Conservation (phyloP, 2,888 invertebrate genomes). For the Brachypalpus laphriformis region DNA sequence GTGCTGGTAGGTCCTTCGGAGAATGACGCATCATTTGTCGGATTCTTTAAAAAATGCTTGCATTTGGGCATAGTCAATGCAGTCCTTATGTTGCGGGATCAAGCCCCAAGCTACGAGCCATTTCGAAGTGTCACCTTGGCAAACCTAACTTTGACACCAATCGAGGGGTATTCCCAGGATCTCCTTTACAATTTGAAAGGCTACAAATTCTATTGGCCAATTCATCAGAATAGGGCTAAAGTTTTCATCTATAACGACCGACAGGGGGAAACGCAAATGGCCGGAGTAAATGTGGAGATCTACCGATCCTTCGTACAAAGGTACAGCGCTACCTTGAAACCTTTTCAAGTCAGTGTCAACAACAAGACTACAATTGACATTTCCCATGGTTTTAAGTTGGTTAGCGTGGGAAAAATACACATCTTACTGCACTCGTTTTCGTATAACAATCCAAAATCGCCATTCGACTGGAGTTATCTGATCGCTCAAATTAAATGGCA, state of each 20-base stretch:
- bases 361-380: constrained; percentile 41
- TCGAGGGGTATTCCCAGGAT: constrained; percentile 43
- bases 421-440: constrained; percentile 55
- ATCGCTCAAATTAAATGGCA: constrained; percentile 54
- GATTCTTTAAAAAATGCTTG: constrained; percentile 34
- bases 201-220: constrained; percentile 39
- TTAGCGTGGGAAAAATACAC: constrained; percentile 44
- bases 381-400: neutral
- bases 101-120: constrained; percentile 41
- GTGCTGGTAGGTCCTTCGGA: neutral
- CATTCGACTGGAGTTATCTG: constrained; percentile 53
- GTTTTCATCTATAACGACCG: constrained; percentile 41
- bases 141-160: constrained; percentile 27
- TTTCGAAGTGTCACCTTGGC: constrained; percentile 43
- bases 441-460: constrained; percentile 6
- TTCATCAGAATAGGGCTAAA: constrained; percentile 45
- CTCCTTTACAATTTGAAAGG: constrained; percentile 43
- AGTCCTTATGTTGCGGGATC: neutral
- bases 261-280: neutral
- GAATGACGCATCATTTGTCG: neutral
- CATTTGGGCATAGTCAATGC: constrained; percentile 56
- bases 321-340: constrained; percentile 51
- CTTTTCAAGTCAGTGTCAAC: neutral
- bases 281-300: constrained; percentile 45
- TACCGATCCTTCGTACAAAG: constrained; percentile 50